Evolutionary conservation across 2,113 vertebrate species (phyloP), one percentile per base, ranked within the genome.

Genomic region (Balaeniceps rex): DNA sequence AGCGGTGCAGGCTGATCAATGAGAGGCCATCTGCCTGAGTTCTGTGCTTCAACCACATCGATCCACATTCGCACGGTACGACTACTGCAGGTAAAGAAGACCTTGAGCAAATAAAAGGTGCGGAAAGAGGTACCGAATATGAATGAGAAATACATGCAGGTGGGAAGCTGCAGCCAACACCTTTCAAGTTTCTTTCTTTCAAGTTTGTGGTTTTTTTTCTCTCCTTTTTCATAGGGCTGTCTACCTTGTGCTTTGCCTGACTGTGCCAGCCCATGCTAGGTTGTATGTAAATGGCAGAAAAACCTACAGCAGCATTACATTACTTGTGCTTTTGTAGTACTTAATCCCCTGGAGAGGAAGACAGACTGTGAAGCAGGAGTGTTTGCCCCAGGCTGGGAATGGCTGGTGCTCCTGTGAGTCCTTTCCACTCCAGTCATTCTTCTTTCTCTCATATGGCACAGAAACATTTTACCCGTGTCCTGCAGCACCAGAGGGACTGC

Each of bases 11-110:
- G 29, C 49, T 33, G 60, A 47, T 40, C 47, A 28, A 18, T 9
- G 40, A 66, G 70, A 51, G 33, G 19, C 21, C 19, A 17, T 15
- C 52, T 42, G 33, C 3, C 1, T 0, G 47, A 25, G 33, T 34
- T 36, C 33, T 24, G 34, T 26, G 38, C 8, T 51, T 83, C 33
- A 34, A 8, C 16, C n/a, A 17, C 55, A 11, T 31, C 0, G 1
- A 31, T 26, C 34, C 57, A 33, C 22, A 4, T 29, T 47, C 2
- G 1, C 10, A 10, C 0, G 0, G 28, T 49, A 14, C 46, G 63
- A 36, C 46, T 66, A 18, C 57, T 29, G 10, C 9, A 49, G n/a
- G 36, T 18, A 34, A 46, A 61, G 36, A 44, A 84, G 57, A 54
- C 22, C 10, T n/a, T 34, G 70, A 64, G 31, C 33, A 75, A 93